phyloP scores from a whole-genome alignment of 2,888 invertebrate species.

The Cerastis rubricosa region DNA sequence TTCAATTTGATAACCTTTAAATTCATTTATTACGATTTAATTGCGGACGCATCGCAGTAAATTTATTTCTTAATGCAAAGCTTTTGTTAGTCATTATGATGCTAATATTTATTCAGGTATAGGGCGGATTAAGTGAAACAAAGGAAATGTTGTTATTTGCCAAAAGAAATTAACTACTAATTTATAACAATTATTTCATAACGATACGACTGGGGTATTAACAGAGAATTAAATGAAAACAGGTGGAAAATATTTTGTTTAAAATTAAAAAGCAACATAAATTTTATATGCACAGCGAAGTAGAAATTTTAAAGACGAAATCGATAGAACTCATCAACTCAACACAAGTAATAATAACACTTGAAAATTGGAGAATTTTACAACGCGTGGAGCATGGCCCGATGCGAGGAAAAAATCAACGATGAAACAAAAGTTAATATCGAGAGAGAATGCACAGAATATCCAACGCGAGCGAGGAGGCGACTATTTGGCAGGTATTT shows the following conservation, averaged over 20 bases:
- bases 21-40: background rate
- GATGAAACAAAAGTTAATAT: constrained; percentile 58
- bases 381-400: constrained; percentile 2
- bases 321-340: constrained; percentile 38
- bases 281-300: constrained; percentile 6
- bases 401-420: constrained; percentile 13
- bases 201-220: background rate
- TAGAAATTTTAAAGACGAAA: constrained; percentile 10
- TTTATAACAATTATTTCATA: background rate
- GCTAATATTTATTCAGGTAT: background rate
- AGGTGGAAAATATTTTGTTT: background rate
- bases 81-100: background rate
- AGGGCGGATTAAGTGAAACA: background rate
- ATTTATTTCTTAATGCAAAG: constrained; percentile 4
- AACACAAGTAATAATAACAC: constrained; percentile 38
- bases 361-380: constrained; percentile 34
- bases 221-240: background rate
- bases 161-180: constrained; percentile 6
- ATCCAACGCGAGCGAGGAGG: constrained; percentile 1
- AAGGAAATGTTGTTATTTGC: background rate
- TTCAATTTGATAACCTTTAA: background rate
- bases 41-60: background rate
- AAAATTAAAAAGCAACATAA: background rate
- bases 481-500: constrained; percentile 66
- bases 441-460: constrained; percentile 42